Evolutionary conservation across 2,888 invertebrate species (phyloP).

Genomic region (Torymus aiolomorphi): DNA sequence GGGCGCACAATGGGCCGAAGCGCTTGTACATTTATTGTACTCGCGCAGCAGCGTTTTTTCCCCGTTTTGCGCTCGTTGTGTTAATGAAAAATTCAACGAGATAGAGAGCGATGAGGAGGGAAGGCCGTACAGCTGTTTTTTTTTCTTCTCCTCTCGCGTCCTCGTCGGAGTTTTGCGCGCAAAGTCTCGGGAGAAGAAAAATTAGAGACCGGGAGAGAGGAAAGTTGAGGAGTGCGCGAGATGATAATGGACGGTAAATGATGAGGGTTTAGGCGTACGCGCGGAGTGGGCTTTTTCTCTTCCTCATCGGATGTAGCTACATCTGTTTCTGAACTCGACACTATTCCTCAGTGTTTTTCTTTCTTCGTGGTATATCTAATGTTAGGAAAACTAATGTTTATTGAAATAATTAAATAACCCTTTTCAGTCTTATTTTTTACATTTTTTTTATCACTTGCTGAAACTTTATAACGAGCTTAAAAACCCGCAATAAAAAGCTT

Average conservation of each 20-base stretch:
- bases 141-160: too few species aligned
- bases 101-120: neutral
- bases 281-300: neutral
- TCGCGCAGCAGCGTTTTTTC: neutral
- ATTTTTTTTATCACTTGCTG: too few species aligned
- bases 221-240: conserved; percentile 9
- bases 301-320: too few species aligned
- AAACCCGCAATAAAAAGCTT: too few species aligned
- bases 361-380: too few species aligned
- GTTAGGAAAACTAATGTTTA: too few species aligned
- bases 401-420: too few species aligned
- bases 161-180: neutral
- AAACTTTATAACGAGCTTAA: too few species aligned
- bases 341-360: too few species aligned
- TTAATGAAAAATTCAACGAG: conserved; percentile 30
- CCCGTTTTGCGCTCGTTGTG: neutral
- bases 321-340: too few species aligned
- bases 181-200: conserved; percentile 16
- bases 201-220: conserved; percentile 2
- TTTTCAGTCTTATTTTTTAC: too few species aligned
- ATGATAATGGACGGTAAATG: conserved; percentile 32
- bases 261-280: neutral
- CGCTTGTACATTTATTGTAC: neutral
- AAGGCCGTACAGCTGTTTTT: too few species aligned
- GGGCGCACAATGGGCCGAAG: neutral